phyloP scores from a whole-genome alignment of 1,140 invertebrate genomes.

The Amphibalanus amphitrite region DNA sequence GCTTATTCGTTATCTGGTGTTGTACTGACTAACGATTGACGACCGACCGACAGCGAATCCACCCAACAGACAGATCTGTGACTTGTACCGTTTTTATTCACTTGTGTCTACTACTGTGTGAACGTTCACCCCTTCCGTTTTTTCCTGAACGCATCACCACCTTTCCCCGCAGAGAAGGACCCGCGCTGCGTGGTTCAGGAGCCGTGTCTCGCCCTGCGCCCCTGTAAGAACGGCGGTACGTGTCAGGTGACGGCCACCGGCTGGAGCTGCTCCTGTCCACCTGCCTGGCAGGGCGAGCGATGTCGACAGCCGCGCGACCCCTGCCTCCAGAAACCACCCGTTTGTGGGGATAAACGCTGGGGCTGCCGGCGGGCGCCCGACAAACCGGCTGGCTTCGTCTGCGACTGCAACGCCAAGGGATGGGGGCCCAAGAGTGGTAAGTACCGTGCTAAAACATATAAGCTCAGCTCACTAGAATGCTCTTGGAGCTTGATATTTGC shows the following conservation, averaged over 20 bases:
- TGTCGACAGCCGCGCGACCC: constrained; percentile 34
- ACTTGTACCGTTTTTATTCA: too few species aligned
- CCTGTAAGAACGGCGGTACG: constrained; percentile 81
- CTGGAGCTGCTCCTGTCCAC: constrained; percentile 55
- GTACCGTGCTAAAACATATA: too few species aligned
- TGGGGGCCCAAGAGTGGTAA: background rate
- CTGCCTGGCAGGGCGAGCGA: constrained; percentile 61
- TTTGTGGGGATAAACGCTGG: background rate
- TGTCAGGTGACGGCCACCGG: constrained; percentile 62
- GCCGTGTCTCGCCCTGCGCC: constrained; percentile 22
- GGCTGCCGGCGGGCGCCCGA: background rate
- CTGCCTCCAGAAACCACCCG: constrained; percentile 13
- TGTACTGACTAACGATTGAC: background rate
- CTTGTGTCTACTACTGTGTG: too few species aligned
- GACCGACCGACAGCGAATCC: background rate
- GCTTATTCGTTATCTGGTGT: too few species aligned
- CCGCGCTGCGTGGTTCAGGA: background rate
- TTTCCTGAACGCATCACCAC: too few species aligned
- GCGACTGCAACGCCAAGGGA: background rate
- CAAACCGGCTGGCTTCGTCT: background rate
- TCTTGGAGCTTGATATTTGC: too few species aligned
- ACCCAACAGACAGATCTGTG: background rate
- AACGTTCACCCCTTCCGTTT: too few species aligned
- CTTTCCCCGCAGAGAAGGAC: background rate
- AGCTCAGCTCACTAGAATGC: too few species aligned